Percentiles rank a stretch among this genome's conserved stretches.
phyloP scores from a whole-genome alignment of 2,888 invertebrate species.

The Agrypnus murinus region DNA sequence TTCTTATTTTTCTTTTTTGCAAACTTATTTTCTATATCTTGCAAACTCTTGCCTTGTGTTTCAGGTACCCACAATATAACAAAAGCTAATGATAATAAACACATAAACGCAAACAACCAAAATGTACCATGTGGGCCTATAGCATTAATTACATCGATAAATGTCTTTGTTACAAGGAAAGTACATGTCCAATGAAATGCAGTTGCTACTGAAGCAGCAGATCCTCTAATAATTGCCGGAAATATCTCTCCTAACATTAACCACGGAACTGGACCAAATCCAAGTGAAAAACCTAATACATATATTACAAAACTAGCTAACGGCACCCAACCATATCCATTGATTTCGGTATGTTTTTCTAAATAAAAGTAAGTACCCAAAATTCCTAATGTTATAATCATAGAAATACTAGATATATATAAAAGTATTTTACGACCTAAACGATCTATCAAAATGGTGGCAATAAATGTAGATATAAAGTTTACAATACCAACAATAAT shows the following conservation, averaged over 20 bases:
- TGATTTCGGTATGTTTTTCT: constrained; percentile 73
- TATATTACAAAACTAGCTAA: constrained; percentile 87
- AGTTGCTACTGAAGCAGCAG: constrained; percentile 91
- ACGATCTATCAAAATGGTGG: constrained; percentile 89
- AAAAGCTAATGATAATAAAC: constrained; percentile 83
- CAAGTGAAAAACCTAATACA: constrained; percentile 90
- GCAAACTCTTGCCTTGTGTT: constrained; percentile 92
- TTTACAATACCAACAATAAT: constrained; percentile 93
- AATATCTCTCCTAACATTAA: constrained; percentile 95
- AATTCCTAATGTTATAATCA: constrained; percentile 82
- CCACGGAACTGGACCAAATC: constrained; percentile 83
- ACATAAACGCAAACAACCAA: constrained; percentile 86
- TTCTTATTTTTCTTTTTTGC: constrained; percentile 62
- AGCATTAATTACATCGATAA: constrained; percentile 78
- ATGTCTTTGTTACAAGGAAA: constrained; percentile 91
- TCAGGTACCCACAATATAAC: constrained; percentile 92
- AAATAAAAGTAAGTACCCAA: constrained; percentile 88
- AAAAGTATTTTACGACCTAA: constrained; percentile 92
- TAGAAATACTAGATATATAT: constrained; percentile 86
- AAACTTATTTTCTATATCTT: constrained; percentile 91
- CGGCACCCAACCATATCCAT: constrained; percentile 84
- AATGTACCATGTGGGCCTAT: constrained; percentile 84
- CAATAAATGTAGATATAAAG: constrained; percentile 90
- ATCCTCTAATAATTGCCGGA: constrained; percentile 89
- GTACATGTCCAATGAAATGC: constrained; percentile 94